Conservation (phyloP, 2,797 vertebrate species). For the Dipus sagitta region DNA sequence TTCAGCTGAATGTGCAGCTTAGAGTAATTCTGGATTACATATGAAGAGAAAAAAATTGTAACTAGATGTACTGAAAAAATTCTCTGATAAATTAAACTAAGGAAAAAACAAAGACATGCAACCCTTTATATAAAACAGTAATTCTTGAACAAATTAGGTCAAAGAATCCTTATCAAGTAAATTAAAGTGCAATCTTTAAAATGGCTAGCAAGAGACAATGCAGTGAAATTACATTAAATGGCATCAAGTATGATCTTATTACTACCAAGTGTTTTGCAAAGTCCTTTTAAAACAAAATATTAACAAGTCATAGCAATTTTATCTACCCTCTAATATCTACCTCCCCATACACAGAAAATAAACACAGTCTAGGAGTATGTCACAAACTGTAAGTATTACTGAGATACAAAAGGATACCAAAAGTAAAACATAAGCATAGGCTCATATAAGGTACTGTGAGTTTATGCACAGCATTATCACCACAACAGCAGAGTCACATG, state of each 20-base stretch:
- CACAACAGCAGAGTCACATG: conserved; percentile 62
- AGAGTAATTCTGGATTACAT: conserved; percentile 58
- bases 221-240: conserved; percentile 82
- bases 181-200: conserved; percentile 81
- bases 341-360: conserved; percentile 28
- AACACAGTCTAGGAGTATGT: neutral
- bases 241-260: conserved; percentile 67
- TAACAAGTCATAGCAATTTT: conserved; percentile 55
- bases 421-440: conserved; percentile 76
- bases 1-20: conserved; percentile 70
- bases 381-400: conserved; percentile 74
- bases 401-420: conserved; percentile 63
- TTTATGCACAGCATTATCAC: conserved; percentile 69
- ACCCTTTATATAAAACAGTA: conserved; percentile 73
- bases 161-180: conserved; percentile 85
- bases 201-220: conserved; percentile 80
- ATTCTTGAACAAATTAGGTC: conserved; percentile 86
- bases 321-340: conserved; percentile 30
- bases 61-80: conserved; percentile 72
- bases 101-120: conserved; percentile 53
- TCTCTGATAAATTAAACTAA: conserved; percentile 85
- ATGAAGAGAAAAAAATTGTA: conserved; percentile 68
- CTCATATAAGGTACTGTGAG: conserved; percentile 75
- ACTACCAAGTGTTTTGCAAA: conserved; percentile 30
- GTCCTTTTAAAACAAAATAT: conserved; percentile 71